These are phyloP conservation scores for Haemorhous mexicanus DNA, from an alignment of 2,113 vertebrate genomes.

Conservation along the genomic window DNA sequence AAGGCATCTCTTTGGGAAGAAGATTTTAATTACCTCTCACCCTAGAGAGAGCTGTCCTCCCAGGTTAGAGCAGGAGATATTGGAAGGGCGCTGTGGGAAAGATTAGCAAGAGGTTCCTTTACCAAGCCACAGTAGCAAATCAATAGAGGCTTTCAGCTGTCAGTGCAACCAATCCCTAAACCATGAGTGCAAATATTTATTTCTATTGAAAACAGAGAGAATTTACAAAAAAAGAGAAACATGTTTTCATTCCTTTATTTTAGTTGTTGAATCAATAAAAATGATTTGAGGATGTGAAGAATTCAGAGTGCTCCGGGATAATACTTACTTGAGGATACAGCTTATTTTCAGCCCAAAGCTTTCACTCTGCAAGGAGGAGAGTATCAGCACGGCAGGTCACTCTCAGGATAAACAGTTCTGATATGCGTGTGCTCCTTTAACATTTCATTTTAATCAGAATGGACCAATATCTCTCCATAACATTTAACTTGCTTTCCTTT, in stretches of 20 bases:
- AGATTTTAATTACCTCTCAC: constrained; percentile 11
- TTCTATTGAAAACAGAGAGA: constrained; percentile 14
- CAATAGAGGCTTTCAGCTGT: constrained; percentile 43
- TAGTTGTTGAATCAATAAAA: constrained; percentile 46
- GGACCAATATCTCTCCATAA: not conserved
- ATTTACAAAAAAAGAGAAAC: constrained; percentile 33
- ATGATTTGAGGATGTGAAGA: constrained; percentile 23
- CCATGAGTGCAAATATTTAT: constrained; percentile 33
- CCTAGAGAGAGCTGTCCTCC: constrained; percentile 11
- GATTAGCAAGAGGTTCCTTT: constrained; percentile 5
- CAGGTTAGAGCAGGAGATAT: not conserved
- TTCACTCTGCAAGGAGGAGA: not conserved
- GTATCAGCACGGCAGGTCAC: not conserved
- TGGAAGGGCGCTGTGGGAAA: not conserved
- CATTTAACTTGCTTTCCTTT: constrained; percentile 38
- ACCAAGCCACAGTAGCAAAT: not conserved
- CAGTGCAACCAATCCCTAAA: constrained; percentile 41
- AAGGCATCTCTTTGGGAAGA: not conserved
- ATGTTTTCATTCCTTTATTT: constrained; percentile 53
- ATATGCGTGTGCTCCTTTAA: not conserved
- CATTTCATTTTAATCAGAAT: constrained; percentile 34
- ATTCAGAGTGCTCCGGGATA: not conserved
- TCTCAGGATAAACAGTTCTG: not conserved
- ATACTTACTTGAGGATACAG: not conserved
- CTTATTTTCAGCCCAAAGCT: constrained; percentile 41